These are phyloP conservation scores for Calonectris borealis DNA, from an alignment of 2,113 vertebrate species.

Conservation along the genomic window DNA sequence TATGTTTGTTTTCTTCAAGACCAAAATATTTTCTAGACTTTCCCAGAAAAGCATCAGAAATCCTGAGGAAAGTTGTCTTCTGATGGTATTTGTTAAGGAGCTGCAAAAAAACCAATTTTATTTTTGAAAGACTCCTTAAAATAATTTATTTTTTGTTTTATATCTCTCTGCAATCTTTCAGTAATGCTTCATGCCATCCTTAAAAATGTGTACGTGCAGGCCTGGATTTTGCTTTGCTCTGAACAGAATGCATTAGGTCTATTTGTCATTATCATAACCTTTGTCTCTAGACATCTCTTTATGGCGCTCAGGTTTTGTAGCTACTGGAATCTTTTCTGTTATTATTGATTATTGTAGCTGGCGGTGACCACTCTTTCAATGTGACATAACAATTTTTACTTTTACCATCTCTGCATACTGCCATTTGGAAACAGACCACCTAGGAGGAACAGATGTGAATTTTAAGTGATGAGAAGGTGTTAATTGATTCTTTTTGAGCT, in stretches of 20 bases:
- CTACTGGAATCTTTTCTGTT: not conserved
- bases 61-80: not conserved
- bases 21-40: not conserved
- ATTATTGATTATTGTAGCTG: not conserved
- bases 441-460: not conserved
- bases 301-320: not conserved
- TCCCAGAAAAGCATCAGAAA: not conserved
- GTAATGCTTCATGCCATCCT: not conserved
- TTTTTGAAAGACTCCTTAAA: not conserved
- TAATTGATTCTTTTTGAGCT: not conserved
- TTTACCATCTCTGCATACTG: not conserved
- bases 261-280: not conserved
- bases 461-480: not conserved
- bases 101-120: not conserved
- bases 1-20: not conserved
- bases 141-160: not conserved
- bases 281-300: not conserved
- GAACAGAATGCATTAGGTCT: not conserved
- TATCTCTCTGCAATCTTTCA: not conserved
- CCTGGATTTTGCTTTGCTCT: not conserved
- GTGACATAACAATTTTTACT: not conserved
- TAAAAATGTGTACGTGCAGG: not conserved
- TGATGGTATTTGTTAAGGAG: not conserved
- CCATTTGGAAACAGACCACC: not conserved
- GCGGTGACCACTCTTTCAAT: rapidly evolving